Conservation (phyloP, 2,797 vertebrate species). For the Urophycis tenuis region DNA sequence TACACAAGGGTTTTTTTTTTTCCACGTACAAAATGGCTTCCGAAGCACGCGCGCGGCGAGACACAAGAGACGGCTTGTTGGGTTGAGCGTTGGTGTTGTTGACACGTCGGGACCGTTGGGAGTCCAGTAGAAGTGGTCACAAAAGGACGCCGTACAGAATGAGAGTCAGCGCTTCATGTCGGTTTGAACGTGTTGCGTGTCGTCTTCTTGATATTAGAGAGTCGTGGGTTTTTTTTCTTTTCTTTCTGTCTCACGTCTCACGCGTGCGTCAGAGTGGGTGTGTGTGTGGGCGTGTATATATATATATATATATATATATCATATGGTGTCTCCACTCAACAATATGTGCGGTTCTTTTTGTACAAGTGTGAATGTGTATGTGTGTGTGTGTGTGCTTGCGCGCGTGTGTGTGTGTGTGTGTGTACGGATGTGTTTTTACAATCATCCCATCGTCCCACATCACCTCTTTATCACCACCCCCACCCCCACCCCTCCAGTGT, state of each 20-base stretch:
- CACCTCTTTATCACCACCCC: conserved; percentile 30
- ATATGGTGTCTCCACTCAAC: background rate
- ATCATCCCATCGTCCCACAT: conserved; percentile 39
- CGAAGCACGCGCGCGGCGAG: conserved; percentile 49
- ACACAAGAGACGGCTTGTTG: conserved; percentile 42
- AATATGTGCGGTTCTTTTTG: background rate
- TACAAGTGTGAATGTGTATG: conserved; percentile 24
- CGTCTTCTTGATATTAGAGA: conserved; percentile 43
- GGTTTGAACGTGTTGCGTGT: conserved; percentile 48
- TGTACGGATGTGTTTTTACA: conserved; percentile 51
- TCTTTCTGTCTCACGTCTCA: background rate
- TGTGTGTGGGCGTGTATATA: no score
- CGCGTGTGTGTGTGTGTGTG: conserved; percentile 14
- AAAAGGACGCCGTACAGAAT: conserved; percentile 60
- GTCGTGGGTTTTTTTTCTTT: conserved; percentile 13
- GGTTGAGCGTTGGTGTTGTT: conserved; percentile 34
- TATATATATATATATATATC: background rate
- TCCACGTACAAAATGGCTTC: conserved; percentile 55
- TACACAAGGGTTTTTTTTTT: no score
- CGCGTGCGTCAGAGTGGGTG: background rate
- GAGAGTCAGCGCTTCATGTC: conserved; percentile 56
- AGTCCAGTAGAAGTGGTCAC: conserved; percentile 52
- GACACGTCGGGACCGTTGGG: conserved; percentile 41
- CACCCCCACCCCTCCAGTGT: conserved; percentile 32
- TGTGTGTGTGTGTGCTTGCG: conserved; percentile 17